Percentiles rank a stretch among this genome's conserved stretches.
These are phyloP conservation scores for Hyposoter dolosus DNA, from an alignment of 2,888 invertebrate genomes.

Conservation along the genomic window DNA sequence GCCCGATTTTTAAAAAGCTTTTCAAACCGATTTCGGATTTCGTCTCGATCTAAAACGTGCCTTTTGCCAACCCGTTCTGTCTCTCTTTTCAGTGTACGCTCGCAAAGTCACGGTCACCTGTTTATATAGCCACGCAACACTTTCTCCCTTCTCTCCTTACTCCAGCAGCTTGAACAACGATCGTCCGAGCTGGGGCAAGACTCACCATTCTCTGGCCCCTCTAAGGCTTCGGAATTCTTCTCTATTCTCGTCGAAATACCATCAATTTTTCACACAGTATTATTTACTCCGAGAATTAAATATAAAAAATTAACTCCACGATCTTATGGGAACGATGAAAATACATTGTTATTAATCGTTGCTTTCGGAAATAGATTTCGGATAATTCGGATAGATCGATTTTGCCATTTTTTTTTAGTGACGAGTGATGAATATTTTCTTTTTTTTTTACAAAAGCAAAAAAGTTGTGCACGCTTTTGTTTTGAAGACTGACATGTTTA, in stretches of 20 bases:
- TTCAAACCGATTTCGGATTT: neutral
- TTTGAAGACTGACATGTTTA: neutral
- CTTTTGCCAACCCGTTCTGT: neutral
- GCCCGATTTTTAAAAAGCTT: neutral
- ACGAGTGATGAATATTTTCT: too few species aligned
- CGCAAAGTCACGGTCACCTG: slow-evolving; percentile 84
- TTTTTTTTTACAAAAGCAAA: too few species aligned
- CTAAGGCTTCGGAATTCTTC: neutral
- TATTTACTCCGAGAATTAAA: neutral
- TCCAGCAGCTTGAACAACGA: slow-evolving; percentile 57
- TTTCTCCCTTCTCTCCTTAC: slow-evolving; percentile 83
- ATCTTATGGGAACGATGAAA: neutral
- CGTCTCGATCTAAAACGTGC: neutral
- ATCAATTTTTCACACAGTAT: neutral
- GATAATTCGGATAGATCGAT: too few species aligned
- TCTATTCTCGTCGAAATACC: slow-evolving; percentile 44
- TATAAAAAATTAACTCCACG: neutral
- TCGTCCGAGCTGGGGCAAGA: slow-evolving; percentile 41
- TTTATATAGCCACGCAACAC: slow-evolving; percentile 82
- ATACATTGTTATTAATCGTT: neutral
- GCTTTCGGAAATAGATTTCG: too few species aligned
- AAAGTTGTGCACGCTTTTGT: too few species aligned
- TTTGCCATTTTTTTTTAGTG: too few species aligned
- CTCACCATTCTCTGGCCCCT: slow-evolving; percentile 10
- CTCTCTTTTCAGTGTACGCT: slow-evolving; percentile 72